phyloP scores from a whole-genome alignment of 2,888 invertebrate genomes.

The Synanthedon myopaeformis region DNA sequence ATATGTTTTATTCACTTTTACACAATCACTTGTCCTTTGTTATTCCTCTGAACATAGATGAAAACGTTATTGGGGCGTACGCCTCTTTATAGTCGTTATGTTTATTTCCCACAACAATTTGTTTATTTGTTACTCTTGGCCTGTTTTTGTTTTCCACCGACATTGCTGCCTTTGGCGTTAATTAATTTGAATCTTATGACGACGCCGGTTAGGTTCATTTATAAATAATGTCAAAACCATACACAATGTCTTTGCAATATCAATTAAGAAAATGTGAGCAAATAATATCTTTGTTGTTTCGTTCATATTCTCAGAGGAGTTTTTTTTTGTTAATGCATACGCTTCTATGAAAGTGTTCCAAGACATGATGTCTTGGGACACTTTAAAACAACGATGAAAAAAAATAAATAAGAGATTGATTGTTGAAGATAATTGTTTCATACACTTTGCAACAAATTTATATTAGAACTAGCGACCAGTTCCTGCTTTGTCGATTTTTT shows the following conservation, averaged over 20 bases:
- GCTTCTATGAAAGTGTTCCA: no score
- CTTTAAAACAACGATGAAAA: no score
- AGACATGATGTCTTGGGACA: no score
- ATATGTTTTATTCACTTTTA: constrained; percentile 8
- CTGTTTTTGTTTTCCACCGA: background rate
- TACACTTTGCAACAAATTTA: background rate
- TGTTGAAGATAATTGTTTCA: no score
- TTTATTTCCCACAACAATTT: background rate
- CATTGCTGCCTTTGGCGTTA: background rate
- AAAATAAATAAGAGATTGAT: no score
- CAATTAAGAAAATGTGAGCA: no score
- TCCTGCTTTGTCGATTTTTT: background rate
- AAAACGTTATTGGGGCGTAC: background rate
- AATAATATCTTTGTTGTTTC: no score
- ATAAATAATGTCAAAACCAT: no score
- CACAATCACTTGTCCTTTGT: background rate
- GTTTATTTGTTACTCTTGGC: background rate
- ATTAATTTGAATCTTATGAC: background rate
- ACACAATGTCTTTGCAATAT: no score
- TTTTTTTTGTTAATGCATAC: no score
- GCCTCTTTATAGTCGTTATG: background rate
- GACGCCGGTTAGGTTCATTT: background rate
- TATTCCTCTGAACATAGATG: background rate
- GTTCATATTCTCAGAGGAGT: no score
- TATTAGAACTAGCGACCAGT: background rate